phyloP scores from a whole-genome alignment of 2,888 invertebrate genomes.

The Philonicus albiceps region DNA sequence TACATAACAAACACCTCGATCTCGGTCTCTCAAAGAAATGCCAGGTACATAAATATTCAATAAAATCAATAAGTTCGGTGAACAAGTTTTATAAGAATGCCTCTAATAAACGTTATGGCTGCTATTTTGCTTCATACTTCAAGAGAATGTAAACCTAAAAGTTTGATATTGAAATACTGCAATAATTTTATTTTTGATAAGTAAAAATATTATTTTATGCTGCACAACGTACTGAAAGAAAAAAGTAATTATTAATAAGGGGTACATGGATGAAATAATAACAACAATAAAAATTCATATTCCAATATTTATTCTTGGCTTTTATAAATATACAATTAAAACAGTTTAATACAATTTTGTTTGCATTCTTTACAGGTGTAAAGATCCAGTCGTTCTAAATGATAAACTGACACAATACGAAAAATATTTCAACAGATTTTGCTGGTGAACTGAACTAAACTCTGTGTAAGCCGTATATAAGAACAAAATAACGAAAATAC shows the following conservation, averaged over 20 bases:
- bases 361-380: slow-evolving; percentile 23
- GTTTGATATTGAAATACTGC: too few species aligned
- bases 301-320: slow-evolving; percentile 48
- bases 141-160: too few species aligned
- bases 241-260: too few species aligned
- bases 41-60: too few species aligned
- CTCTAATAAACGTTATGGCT: too few species aligned
- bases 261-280: neutral
- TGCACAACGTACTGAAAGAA: neutral
- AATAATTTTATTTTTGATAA: too few species aligned
- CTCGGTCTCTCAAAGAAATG: too few species aligned
- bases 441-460: neutral
- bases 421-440: slow-evolving; percentile 13
- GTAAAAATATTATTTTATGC: too few species aligned
- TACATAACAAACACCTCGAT: too few species aligned
- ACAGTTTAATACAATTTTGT: slow-evolving; percentile 40
- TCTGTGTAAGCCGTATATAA: neutral
- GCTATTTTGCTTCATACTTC: too few species aligned
- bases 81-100: too few species aligned
- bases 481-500: neutral
- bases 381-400: slow-evolving; percentile 20
- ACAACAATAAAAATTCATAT: slow-evolving; percentile 46
- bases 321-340: slow-evolving; percentile 47
- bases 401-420: slow-evolving; percentile 14
- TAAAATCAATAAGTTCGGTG: too few species aligned